Percentiles rank a stretch among this genome's conserved stretches.
phyloP scores from a whole-genome alignment of 2,888 invertebrate genomes.

The Minunthozetes semirufus region DNA sequence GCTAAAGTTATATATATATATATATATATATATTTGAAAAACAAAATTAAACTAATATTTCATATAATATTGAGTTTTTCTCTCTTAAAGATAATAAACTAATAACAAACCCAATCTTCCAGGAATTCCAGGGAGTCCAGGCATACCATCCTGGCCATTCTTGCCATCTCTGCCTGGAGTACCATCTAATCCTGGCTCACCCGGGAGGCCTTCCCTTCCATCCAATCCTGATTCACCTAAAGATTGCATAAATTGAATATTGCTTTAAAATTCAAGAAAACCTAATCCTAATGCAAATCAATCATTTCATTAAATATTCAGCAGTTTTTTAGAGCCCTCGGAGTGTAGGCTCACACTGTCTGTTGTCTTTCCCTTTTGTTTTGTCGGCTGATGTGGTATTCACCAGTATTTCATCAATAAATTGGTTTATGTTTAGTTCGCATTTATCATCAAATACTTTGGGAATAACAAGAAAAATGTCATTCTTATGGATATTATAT shows the following conservation, averaged over 20 bases:
- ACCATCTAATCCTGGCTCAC: slow-evolving; percentile 81
- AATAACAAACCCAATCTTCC: slow-evolving; percentile 39
- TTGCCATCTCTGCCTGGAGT: slow-evolving; percentile 60
- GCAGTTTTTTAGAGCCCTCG: too few relatives aligned
- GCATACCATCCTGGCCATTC: slow-evolving; percentile 71
- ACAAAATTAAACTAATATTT: too few relatives aligned
- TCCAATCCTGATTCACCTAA: slow-evolving; percentile 60
- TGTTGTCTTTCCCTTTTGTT: too few relatives aligned
- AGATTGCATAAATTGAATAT: too few relatives aligned
- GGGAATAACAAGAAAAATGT: slow-evolving; percentile 16
- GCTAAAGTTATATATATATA: too few relatives aligned
- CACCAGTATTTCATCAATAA: slow-evolving; percentile 6
- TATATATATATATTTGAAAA: too few relatives aligned
- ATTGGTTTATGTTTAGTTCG: not conserved
- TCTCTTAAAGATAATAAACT: too few relatives aligned
- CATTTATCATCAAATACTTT: slow-evolving; percentile 13
- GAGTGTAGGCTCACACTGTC: too few relatives aligned
- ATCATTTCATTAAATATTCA: too few relatives aligned
- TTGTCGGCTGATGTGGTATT: not conserved
- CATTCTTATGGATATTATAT: slow-evolving; percentile 8
- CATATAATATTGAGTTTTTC: not conserved
- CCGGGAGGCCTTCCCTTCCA: slow-evolving; percentile 80
- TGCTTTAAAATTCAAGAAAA: not conserved
- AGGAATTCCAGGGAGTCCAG: slow-evolving; percentile 62
- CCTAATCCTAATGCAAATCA: not conserved